Evolutionary conservation across 1,140 invertebrate genomes (phyloP).

Genomic region (Panonychus citri): DNA sequence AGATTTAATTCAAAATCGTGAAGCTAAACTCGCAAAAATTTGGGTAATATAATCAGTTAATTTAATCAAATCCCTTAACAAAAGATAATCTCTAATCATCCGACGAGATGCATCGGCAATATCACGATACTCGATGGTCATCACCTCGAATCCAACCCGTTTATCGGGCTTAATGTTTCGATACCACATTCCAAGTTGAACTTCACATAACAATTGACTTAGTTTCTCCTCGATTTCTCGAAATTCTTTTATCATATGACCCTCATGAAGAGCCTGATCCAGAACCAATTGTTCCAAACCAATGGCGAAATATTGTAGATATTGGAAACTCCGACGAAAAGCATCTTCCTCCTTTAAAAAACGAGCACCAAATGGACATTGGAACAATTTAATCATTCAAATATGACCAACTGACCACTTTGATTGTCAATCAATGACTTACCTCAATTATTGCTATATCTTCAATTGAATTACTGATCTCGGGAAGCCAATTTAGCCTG

Average conservation of each 20-base stretch:
- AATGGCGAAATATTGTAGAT: constrained; percentile 38
- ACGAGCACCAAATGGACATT: too few species aligned
- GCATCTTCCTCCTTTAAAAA: constrained; percentile 14
- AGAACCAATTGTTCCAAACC: constrained; percentile 38
- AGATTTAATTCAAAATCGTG: too few species aligned
- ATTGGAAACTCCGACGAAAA: constrained; percentile 31
- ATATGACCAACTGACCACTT: too few species aligned
- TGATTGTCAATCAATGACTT: too few species aligned
- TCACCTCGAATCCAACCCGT: constrained; percentile 28
- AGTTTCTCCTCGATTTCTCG: constrained; percentile 31
- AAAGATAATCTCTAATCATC: constrained; percentile 36
- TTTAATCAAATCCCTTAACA: constrained; percentile 40
- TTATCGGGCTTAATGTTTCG: constrained; percentile 24
- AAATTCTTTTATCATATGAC: constrained; percentile 30
- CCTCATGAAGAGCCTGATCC: constrained; percentile 31
- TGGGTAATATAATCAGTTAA: constrained; percentile 33
- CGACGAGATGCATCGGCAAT: constrained; percentile 24
- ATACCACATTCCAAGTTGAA: constrained; percentile 32
- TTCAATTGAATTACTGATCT: too few species aligned
- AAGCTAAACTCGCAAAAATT: constrained; percentile 21
- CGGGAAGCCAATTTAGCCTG: too few species aligned
- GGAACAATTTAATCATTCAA: too few species aligned
- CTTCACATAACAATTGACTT: constrained; percentile 32
- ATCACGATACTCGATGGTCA: constrained; percentile 28
- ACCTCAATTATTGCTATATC: too few species aligned